These are phyloP conservation scores for Chrysogorgia sp. DNA, from an alignment of 92 coral and sea anemone genomes.

Conservation along the genomic window DNA sequence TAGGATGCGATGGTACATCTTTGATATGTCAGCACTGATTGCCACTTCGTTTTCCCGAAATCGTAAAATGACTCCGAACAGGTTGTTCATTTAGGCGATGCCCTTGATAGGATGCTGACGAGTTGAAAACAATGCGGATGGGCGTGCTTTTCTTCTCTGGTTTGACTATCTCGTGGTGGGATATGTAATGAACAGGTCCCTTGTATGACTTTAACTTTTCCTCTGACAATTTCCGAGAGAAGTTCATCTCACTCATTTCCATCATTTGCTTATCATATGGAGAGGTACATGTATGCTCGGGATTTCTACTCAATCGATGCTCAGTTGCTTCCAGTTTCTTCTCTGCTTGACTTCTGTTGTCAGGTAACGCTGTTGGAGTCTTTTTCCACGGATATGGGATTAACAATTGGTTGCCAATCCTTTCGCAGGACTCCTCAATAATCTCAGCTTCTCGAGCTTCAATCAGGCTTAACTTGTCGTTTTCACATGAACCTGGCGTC, in stretches of 20 bases:
- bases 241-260: slow-evolving; percentile 63
- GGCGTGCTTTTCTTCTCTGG: slow-evolving; percentile 66
- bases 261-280: slow-evolving; percentile 57
- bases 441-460: slow-evolving; percentile 58
- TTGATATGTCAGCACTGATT: slow-evolving; percentile 54
- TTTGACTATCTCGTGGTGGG: slow-evolving; percentile 50
- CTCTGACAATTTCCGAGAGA: slow-evolving; percentile 54
- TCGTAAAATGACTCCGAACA: slow-evolving; percentile 47
- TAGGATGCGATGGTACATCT: slow-evolving; percentile 63
- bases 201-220: slow-evolving; percentile 49
- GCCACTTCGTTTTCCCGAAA: slow-evolving; percentile 62
- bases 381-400: slow-evolving; percentile 65
- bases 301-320: slow-evolving; percentile 32
- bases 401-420: slow-evolving; percentile 59
- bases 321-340: slow-evolving; percentile 48
- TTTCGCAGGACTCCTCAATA: slow-evolving; percentile 59
- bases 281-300: slow-evolving; percentile 49
- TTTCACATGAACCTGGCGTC: slow-evolving; percentile 46
- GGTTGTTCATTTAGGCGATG: slow-evolving; percentile 40
- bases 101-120: slow-evolving; percentile 37
- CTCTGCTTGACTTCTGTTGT: slow-evolving; percentile 51
- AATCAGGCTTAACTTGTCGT: slow-evolving; percentile 53
- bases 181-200: slow-evolving; percentile 60
- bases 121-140: slow-evolving; percentile 39
- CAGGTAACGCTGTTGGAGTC: slow-evolving; percentile 36